A percentile compares a stretch with the other conserved stretches of the same genome.
Conservation (phyloP, 2,113 vertebrate genomes). For the Pluvianellus socialis region DNA sequence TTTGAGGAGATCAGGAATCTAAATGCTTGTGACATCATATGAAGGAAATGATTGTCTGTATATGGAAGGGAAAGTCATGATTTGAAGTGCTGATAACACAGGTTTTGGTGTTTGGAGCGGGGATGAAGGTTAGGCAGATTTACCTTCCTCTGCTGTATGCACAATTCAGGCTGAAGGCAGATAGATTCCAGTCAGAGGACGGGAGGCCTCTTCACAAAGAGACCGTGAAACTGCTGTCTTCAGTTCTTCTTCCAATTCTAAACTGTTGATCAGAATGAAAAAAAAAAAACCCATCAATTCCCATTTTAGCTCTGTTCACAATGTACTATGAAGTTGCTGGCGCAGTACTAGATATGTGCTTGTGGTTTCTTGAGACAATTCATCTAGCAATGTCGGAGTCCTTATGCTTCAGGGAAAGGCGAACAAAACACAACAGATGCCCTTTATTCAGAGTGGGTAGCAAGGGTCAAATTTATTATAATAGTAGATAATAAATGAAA, state of each 20-base stretch:
- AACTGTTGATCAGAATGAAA: background rate
- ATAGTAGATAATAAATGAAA: background rate
- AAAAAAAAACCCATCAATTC: background rate
- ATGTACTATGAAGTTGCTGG: background rate
- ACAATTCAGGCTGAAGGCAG: background rate
- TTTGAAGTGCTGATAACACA: background rate
- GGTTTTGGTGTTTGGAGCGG: background rate
- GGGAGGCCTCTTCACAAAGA: background rate
- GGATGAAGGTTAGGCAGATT: background rate
- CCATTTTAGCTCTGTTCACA: background rate
- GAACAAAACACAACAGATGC: background rate
- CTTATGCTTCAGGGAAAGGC: background rate
- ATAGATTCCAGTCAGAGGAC: background rate
- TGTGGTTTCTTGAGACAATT: conserved; percentile 26
- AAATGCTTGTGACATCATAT: background rate
- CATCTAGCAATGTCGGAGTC: background rate
- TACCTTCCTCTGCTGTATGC: background rate
- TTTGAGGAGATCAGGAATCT: background rate
- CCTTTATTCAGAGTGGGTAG: background rate
- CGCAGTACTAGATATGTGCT: background rate
- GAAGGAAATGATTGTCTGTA: background rate
- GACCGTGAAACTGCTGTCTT: background rate
- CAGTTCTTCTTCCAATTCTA: background rate
- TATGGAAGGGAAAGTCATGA: background rate
- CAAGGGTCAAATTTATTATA: background rate